Percentiles rank a stretch among this genome's conserved stretches.
These are phyloP conservation scores for Petromus typicus DNA, from an alignment of 2,113 vertebrate genomes.

Conservation along the genomic window DNA sequence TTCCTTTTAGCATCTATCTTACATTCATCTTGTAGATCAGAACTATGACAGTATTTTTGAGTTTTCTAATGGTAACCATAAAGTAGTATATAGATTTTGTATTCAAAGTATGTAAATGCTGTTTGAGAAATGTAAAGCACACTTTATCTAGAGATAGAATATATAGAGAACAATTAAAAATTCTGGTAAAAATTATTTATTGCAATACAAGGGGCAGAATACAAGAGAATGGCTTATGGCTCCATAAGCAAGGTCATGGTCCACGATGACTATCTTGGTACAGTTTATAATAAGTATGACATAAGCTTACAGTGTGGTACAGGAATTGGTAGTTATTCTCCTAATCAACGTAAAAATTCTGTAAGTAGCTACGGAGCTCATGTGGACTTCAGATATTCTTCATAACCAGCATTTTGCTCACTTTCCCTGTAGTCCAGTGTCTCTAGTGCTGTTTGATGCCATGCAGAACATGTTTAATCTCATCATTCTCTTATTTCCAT, in stretches of 20 bases:
- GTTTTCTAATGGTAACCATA: background rate
- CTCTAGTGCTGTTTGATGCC: background rate
- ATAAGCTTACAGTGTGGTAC: background rate
- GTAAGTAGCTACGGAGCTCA: background rate
- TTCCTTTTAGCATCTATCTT: background rate
- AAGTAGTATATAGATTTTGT: background rate
- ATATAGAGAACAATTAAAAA: background rate
- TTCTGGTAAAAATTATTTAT: background rate
- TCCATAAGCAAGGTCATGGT: background rate
- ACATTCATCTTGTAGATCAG: background rate
- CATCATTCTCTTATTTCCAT: background rate
- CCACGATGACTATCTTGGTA: background rate
- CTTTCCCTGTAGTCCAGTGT: background rate
- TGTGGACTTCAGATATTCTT: background rate
- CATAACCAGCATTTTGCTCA: background rate
- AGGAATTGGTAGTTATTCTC: background rate
- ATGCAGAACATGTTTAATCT: accelerated
- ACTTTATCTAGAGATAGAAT: background rate
- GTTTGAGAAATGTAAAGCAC: background rate
- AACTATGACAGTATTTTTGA: background rate
- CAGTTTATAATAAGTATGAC: background rate
- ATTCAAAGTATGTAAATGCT: background rate
- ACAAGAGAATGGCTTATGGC: background rate
- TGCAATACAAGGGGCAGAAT: background rate
- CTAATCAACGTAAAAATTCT: background rate